Conservation (phyloP, 2,113 vertebrate species). For the Stictonetta naevosa region DNA sequence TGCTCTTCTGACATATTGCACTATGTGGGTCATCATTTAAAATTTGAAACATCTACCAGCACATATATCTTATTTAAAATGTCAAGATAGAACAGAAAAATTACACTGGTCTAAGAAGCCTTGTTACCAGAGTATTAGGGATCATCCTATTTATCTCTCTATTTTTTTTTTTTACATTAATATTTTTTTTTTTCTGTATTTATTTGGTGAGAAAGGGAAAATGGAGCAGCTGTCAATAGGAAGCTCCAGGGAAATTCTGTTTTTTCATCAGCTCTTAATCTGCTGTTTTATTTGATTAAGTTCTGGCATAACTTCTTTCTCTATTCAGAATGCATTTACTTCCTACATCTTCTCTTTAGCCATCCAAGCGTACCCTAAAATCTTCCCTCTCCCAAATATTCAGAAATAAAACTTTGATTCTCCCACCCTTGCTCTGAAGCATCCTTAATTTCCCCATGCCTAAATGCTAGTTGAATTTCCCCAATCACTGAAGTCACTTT, state of each 20-base stretch:
- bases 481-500: neutral
- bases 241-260: neutral
- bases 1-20: slow-evolving; percentile 70
- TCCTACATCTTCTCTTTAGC: neutral
- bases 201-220: neutral
- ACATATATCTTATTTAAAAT: slow-evolving; percentile 77
- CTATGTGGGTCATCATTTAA: slow-evolving; percentile 74
- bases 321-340: neutral
- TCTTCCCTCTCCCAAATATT: neutral
- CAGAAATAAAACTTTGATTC: neutral
- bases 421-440: neutral
- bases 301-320: neutral
- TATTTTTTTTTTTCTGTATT: neutral
- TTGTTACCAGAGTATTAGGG: slow-evolving; percentile 51
- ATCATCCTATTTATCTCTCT: slow-evolving; percentile 26
- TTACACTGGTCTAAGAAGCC: slow-evolving; percentile 47
- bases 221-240: neutral
- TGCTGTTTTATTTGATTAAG: neutral
- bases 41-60: slow-evolving; percentile 63
- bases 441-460: neutral
- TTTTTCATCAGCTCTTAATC: neutral
- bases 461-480: neutral
- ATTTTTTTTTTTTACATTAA: neutral
- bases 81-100: slow-evolving; percentile 69
- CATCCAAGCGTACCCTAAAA: neutral